These are phyloP conservation scores for Sclerurus mexicanus DNA, from an alignment of 2,113 vertebrate species.

Conservation along the genomic window DNA sequence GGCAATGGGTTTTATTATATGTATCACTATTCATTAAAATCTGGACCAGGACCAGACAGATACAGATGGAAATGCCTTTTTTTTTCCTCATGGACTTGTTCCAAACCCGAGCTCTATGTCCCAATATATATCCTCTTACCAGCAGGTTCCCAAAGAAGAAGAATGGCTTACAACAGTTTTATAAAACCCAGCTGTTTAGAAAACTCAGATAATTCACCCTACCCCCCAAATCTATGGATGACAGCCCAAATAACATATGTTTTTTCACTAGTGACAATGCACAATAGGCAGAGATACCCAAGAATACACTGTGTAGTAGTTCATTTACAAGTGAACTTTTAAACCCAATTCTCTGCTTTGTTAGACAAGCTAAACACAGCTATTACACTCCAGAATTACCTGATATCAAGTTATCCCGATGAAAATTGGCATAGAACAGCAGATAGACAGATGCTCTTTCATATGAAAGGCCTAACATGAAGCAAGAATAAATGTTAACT, in stretches of 20 bases:
- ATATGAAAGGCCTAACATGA: background rate
- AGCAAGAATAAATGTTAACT: background rate
- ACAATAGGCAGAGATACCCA: background rate
- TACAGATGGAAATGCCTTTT: constrained; percentile 12
- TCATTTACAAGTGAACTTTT: background rate
- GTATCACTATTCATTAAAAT: background rate
- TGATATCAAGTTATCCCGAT: background rate
- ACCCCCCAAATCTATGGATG: background rate
- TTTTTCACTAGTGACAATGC: background rate
- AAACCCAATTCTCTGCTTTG: background rate
- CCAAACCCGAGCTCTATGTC: constrained; percentile 14
- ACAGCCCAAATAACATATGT: background rate
- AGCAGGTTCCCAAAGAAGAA: constrained; percentile 51
- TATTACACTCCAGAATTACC: background rate
- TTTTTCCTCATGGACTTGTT: background rate
- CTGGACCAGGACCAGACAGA: constrained; percentile 16
- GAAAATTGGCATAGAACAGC: background rate
- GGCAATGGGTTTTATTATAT: background rate
- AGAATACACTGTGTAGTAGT: background rate
- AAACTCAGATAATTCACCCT: background rate
- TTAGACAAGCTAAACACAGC: background rate
- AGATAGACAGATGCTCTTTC: background rate
- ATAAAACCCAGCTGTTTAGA: constrained; percentile 60
- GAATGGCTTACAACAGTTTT: constrained; percentile 50
- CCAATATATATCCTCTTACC: constrained; percentile 5